Evolutionary conservation across 1,140 invertebrate species (phyloP).

Genomic region (Saccostrea cuccullata): DNA sequence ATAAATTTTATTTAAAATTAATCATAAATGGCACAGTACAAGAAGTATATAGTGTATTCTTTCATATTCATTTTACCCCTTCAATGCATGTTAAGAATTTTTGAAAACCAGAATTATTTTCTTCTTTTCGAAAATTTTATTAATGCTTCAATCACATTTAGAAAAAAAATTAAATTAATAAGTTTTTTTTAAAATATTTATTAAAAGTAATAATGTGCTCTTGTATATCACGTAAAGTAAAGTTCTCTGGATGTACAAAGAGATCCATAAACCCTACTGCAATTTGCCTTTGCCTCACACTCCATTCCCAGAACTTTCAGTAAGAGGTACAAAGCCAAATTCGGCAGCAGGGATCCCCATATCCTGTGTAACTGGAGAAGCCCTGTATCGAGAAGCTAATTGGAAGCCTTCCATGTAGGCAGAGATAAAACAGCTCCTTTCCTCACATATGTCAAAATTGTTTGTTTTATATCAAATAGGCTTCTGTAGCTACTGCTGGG

Average conservation of each 20-base stretch:
- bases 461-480: constrained; percentile 40
- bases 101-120: too few relatives aligned
- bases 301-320: constrained; percentile 28
- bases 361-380: constrained; percentile 14
- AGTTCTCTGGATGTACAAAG: background rate
- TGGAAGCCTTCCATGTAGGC: constrained; percentile 37
- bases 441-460: constrained; percentile 39
- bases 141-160: too few relatives aligned
- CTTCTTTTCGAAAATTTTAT: too few relatives aligned
- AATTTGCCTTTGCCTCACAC: background rate
- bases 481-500: constrained; percentile 9
- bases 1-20: too few relatives aligned
- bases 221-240: too few relatives aligned
- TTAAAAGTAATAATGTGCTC: too few relatives aligned
- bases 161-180: too few relatives aligned
- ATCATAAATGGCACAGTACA: too few relatives aligned
- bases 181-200: too few relatives aligned
- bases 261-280: background rate
- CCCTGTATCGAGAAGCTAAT: constrained; percentile 32
- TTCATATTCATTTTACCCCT: too few relatives aligned
- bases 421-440: constrained; percentile 30
- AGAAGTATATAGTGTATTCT: too few relatives aligned
- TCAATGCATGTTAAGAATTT: too few relatives aligned
- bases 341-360: constrained; percentile 30
- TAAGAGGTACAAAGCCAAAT: constrained; percentile 32